Conservation (phyloP, 2,888 invertebrate species). For the Abrostola triplasia region DNA sequence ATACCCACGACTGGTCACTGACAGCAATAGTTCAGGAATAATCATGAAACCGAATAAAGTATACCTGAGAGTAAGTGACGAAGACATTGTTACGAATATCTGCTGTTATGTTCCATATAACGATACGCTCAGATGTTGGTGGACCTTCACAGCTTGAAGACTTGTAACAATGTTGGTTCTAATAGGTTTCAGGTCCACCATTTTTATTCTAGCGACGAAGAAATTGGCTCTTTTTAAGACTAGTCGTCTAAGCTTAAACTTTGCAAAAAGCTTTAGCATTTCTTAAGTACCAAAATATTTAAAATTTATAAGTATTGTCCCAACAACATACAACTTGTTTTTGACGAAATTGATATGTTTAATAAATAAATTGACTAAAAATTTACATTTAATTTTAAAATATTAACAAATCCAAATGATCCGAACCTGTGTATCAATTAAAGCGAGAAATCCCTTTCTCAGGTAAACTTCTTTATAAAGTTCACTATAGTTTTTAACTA, state of each 20-base stretch:
- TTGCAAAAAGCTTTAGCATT: too few relatives aligned
- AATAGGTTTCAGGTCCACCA: too few relatives aligned
- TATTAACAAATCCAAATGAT: not conserved
- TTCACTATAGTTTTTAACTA: too few relatives aligned
- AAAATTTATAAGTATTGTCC: not conserved
- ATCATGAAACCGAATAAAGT: constrained; percentile 18
- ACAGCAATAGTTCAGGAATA: constrained; percentile 21
- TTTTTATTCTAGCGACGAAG: too few relatives aligned
- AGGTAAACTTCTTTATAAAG: too few relatives aligned
- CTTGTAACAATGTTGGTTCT: too few relatives aligned
- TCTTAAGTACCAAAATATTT: not conserved
- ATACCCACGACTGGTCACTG: constrained; percentile 57
- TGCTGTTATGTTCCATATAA: constrained; percentile 3
- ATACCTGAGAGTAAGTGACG: constrained; percentile 6
- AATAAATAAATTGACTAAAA: constrained; percentile 51
- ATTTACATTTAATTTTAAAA: not conserved
- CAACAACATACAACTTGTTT: constrained; percentile 12
- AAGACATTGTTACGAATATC: constrained; percentile 7
- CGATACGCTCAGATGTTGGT: too few relatives aligned
- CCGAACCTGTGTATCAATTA: too few relatives aligned
- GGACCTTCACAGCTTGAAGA: too few relatives aligned
- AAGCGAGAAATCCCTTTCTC: too few relatives aligned
- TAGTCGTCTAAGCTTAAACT: too few relatives aligned
- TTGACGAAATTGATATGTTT: constrained; percentile 48
- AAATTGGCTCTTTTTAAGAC: too few relatives aligned